phyloP scores from a whole-genome alignment of 2,797 vertebrate species.

The Rhincodon typus region DNA sequence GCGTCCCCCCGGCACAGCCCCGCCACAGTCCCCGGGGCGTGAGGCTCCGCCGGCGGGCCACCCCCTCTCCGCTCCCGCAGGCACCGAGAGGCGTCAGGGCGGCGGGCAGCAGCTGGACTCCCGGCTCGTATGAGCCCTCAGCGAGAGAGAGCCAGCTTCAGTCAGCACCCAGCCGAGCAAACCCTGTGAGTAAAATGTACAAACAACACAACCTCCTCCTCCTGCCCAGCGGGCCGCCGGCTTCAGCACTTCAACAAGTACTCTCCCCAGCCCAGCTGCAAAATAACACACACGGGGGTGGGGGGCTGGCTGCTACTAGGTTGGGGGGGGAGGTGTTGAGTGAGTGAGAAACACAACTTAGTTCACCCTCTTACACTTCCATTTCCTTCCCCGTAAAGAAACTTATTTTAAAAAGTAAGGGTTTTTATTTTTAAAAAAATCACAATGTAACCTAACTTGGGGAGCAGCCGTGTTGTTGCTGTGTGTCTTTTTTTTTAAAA shows the following conservation, averaged over 20 bases:
- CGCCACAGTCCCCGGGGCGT: neutral
- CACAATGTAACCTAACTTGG: neutral
- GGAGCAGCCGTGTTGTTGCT: neutral
- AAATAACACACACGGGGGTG: too few species aligned
- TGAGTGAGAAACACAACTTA: too few species aligned
- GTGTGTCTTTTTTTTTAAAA: neutral
- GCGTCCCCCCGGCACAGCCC: neutral
- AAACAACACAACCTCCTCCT: too few species aligned
- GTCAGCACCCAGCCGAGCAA: neutral
- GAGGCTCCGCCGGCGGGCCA: neutral
- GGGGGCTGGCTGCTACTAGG: too few species aligned
- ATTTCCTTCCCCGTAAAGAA: neutral
- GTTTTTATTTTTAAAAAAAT: neutral
- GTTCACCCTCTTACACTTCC: neutral
- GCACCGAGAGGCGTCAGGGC: neutral
- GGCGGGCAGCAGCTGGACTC: neutral
- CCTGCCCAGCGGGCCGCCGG: too few species aligned
- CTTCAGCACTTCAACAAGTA: neutral
- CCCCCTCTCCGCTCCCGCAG: neutral
- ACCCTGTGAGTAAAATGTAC: neutral
- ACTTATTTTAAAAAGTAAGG: neutral
- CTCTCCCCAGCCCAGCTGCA: neutral
- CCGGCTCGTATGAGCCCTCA: neutral
- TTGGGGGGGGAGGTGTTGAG: neutral
- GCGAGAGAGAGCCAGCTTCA: neutral